phyloP scores from a whole-genome alignment of 2,888 invertebrate genomes.

The Drosophila aldrichi region DNA sequence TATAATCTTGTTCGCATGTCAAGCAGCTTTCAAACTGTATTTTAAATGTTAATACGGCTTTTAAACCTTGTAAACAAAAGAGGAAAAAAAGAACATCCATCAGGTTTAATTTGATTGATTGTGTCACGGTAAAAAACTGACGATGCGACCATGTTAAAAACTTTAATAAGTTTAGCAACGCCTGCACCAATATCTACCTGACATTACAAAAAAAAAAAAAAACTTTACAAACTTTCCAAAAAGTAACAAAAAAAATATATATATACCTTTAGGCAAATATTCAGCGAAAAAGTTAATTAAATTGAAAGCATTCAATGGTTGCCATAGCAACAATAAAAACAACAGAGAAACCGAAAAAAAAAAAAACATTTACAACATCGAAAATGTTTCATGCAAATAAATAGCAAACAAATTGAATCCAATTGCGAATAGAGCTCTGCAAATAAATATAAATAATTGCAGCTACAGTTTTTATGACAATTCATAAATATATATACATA shows the following conservation, averaged over 20 bases:
- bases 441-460: conserved; percentile 24
- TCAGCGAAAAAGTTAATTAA: conserved; percentile 68
- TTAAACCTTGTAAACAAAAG: background rate
- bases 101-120: conserved; percentile 44
- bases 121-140: conserved; percentile 8
- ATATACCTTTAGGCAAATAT: conserved; percentile 29
- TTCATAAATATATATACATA: background rate
- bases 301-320: conserved; percentile 68
- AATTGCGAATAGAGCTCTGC: conserved; percentile 19
- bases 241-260: conserved; percentile 4
- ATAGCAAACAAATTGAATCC: conserved; percentile 24
- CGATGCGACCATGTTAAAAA: conserved; percentile 28
- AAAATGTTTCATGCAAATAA: conserved; percentile 35
- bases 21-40: background rate
- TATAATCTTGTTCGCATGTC: background rate
- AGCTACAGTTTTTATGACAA: background rate
- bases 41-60: conserved; percentile 7
- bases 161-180: conserved; percentile 48
- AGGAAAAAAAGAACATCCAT: background rate
- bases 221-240: conserved; percentile 27
- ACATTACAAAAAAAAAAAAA: conserved; percentile 24
- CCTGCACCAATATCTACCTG: conserved; percentile 5
- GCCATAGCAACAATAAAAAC: conserved; percentile 21
- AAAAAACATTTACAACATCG: conserved; percentile 22
- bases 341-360: background rate